phyloP scores from a whole-genome alignment of 2,113 vertebrate genomes.

The Eupsittula cactorum region DNA sequence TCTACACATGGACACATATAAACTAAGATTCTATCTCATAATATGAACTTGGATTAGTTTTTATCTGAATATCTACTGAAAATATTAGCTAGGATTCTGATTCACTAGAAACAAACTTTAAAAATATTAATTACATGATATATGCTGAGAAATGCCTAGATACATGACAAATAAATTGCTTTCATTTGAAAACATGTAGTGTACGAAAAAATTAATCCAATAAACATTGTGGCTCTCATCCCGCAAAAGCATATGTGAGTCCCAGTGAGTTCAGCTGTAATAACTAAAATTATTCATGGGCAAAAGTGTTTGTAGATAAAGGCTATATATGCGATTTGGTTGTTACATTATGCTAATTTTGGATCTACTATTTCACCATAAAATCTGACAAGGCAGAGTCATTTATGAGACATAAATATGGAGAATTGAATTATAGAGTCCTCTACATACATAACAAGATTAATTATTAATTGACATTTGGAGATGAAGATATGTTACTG shows the following conservation, averaged over 20 bases:
- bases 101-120: neutral
- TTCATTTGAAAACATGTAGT: neutral
- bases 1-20: neutral
- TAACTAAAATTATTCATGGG: constrained; percentile 54
- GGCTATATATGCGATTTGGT: constrained; percentile 1
- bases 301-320: constrained; percentile 48
- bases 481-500: neutral
- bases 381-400: constrained; percentile 64
- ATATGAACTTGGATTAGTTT: neutral
- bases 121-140: neutral
- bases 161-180: neutral
- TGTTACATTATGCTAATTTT: constrained; percentile 57
- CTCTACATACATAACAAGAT: constrained; percentile 26
- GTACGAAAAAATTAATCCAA: constrained; percentile 53
- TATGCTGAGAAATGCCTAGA: constrained; percentile 15
- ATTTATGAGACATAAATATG: constrained; percentile 51
- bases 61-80: neutral
- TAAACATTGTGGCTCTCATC: constrained; percentile 1
- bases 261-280: constrained; percentile 33
- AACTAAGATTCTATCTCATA: neutral
- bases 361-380: constrained; percentile 57
- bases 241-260: constrained; percentile 8
- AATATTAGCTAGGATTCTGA: neutral
- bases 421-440: constrained; percentile 37
- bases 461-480: constrained; percentile 59